Evolutionary conservation across 92 coral and sea anemone genomes (phyloP).

Genomic region (Porites divaricata): DNA sequence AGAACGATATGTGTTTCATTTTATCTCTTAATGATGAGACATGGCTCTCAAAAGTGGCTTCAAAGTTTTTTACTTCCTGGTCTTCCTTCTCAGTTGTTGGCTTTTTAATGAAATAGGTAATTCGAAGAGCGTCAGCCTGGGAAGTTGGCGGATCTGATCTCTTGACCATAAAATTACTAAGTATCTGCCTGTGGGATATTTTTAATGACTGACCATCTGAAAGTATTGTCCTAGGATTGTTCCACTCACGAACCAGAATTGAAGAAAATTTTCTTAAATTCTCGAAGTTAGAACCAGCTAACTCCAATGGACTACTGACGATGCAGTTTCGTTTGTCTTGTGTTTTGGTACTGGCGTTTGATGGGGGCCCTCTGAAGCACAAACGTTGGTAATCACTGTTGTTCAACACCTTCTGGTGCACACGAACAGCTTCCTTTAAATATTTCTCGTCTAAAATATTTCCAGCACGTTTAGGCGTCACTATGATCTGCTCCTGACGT

Average conservation of each 20-base stretch:
- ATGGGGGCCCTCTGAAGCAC: slow-evolving; percentile 19
- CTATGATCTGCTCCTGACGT: slow-evolving; percentile 48
- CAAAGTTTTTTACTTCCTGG: background rate
- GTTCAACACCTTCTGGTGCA: slow-evolving; percentile 46
- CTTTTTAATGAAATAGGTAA: slow-evolving; percentile 23
- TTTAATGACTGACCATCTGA: slow-evolving; percentile 25
- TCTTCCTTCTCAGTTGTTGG: background rate
- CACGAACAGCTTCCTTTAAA: slow-evolving; percentile 45
- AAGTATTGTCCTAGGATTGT: background rate
- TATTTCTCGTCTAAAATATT: slow-evolving; percentile 53
- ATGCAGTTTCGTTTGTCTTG: background rate
- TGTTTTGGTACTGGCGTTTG: too few relatives aligned
- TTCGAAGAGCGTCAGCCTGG: slow-evolving; percentile 28
- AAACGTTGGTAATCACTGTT: slow-evolving; percentile 33
- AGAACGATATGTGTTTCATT: background rate
- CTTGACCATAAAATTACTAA: background rate
- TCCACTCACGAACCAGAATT: slow-evolving; percentile 15
- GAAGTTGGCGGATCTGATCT: background rate
- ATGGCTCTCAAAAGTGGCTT: slow-evolving; percentile 9
- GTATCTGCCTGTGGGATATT: background rate
- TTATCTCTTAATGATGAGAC: background rate
- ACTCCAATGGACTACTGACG: slow-evolving; percentile 36
- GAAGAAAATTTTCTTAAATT: slow-evolving; percentile 12
- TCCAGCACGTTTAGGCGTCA: slow-evolving; percentile 30
- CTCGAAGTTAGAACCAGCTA: slow-evolving; percentile 27